Conservation (phyloP, 92 coral and sea anemone species). For the Nematostella vectensis region DNA sequence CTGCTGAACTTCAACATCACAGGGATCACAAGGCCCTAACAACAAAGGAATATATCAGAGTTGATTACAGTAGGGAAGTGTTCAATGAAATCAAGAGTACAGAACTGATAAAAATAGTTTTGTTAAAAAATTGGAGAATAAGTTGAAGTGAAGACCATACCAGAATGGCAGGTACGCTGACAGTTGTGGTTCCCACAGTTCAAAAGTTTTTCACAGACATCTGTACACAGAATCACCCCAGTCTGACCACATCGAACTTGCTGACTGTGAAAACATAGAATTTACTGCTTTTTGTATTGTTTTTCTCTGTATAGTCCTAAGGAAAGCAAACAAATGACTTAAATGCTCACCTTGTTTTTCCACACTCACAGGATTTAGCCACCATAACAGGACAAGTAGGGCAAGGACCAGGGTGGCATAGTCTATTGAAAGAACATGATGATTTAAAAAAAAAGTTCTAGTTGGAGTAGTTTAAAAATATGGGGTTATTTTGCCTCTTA, state of each 20-base stretch:
- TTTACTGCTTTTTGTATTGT: background rate
- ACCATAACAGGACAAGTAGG: conserved; percentile 91
- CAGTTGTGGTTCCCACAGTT: conserved; percentile 78
- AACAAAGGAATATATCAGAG: background rate
- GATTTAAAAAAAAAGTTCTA: too few species aligned
- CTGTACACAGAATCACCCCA: conserved; percentile 51
- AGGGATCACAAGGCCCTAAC: conserved; percentile 68
- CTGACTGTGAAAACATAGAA: conserved; percentile 28
- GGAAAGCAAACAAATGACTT: background rate
- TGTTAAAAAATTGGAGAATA: too few species aligned
- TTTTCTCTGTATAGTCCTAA: background rate
- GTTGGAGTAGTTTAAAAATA: too few species aligned
- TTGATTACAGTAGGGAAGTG: too few species aligned
- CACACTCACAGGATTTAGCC: conserved; percentile 78
- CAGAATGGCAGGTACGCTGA: conserved; percentile 65
- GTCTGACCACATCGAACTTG: conserved; percentile 85
- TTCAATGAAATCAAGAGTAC: too few species aligned
- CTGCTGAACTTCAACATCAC: conserved; percentile 54
- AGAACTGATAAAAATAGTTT: too few species aligned
- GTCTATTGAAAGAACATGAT: conserved; percentile 34
- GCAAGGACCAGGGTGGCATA: conserved; percentile 98
- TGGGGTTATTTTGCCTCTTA: too few species aligned
- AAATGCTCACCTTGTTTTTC: conserved; percentile 75
- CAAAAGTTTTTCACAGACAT: conserved; percentile 64
- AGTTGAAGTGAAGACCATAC: too few species aligned